Base-by-base conservation (phyloP, 2,797 vertebrate species). In the Cuculus canorus region DNA sequence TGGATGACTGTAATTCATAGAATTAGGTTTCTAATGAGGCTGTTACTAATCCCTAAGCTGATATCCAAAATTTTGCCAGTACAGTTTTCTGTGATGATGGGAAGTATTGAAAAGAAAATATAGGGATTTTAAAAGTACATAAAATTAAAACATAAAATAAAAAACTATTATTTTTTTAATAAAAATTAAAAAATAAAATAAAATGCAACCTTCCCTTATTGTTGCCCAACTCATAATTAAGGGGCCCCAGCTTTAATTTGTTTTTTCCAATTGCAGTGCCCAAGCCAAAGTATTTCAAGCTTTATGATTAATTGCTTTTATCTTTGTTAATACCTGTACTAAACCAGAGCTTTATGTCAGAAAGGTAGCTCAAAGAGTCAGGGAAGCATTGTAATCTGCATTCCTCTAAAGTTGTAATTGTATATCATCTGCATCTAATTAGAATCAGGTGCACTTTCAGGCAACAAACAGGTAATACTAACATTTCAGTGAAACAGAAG, bases 351-450 rank as follows among this genome's bases (percentile, higher is more conserved):
- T 90, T 89, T 84, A 47, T 75, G 65, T 65, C 60, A 92, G 39
- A 73, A 93, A 91, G 13, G 71, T 27, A 94, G 39, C 77, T 68
- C 25, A 94, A 82, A 82, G 93, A 93, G 35, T 76, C 68, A 85
- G 30, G 47, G 32, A 92, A 93, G 72, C 17, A 28, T 33, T 92
- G 63, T 80, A n/a, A 84, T 71, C 32, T 61, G 71, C 86, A 78
- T 81, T 14, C 39, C 37, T 89, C 68, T 87, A 65, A 89, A 92
- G 84, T 75, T 79, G 17, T 84, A 92, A 92, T 88, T 95, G 88
- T 84, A 57, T 91, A 70, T 94, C 79, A 93, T 95, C 92, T 95
- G 83, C 93, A 94, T 94, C 83, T 69, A 88, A 95, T 95, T 88
- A 94, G 59, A 82, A 93, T 61, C 93, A 96, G 90, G 86, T 93